phyloP scores from a whole-genome alignment of 2,113 vertebrate species.

The Corythoichthys haematopterus region DNA sequence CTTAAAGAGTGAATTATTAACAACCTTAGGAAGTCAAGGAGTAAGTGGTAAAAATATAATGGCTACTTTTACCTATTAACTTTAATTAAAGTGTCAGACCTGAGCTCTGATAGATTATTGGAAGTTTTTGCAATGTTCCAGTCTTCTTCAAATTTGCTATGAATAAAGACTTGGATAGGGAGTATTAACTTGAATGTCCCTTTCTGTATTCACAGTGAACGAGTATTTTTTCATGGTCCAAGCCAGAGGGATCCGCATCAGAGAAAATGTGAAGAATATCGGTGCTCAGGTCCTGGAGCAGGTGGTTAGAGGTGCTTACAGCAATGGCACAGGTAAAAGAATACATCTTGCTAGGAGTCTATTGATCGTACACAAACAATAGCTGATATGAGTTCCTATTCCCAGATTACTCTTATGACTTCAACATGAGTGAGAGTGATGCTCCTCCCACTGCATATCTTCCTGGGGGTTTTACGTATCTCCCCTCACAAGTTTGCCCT shows the following conservation, averaged over 20 bases:
- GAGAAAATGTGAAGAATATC: constrained; percentile 88
- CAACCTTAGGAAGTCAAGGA: background rate
- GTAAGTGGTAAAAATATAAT: background rate
- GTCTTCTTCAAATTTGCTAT: background rate
- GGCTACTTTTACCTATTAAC: background rate
- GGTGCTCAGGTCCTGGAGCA: constrained; percentile 94
- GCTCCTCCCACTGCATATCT: constrained; percentile 87
- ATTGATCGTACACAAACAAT: background rate
- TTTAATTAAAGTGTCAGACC: background rate
- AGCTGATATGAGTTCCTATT: background rate
- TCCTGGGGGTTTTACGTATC: constrained; percentile 89
- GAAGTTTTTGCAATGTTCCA: background rate
- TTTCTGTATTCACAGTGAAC: constrained; percentile 77
- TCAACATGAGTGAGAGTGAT: constrained; percentile 85
- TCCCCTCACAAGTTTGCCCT: constrained; percentile 83
- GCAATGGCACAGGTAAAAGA: constrained; percentile 85
- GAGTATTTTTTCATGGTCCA: constrained; percentile 99
- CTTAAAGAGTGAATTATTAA: background rate
- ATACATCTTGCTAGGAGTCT: background rate
- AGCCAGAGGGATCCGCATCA: constrained; percentile 89
- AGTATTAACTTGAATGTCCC: constrained; percentile 2
- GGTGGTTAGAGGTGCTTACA: constrained; percentile 90
- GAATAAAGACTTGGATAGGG: background rate
- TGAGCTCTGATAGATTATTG: background rate
- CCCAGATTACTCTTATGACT: constrained; percentile 88